Conservation (phyloP, 2,888 invertebrate genomes). For the Trichopria drosophilae region DNA sequence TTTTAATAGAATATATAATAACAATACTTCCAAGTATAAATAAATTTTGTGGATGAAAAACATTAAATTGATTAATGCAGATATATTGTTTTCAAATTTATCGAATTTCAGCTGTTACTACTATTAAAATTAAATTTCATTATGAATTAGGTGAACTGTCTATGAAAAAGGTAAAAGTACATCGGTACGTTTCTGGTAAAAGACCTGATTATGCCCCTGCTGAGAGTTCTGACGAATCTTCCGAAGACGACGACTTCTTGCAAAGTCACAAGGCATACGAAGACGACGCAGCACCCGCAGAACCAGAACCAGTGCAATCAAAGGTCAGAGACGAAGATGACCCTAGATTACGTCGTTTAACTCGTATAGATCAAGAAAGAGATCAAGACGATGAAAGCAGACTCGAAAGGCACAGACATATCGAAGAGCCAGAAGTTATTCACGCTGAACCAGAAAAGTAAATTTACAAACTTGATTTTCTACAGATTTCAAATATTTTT, state of each 20-base stretch:
- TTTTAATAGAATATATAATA: too few relatives aligned
- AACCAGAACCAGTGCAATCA: conserved; percentile 58
- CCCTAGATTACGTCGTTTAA: conserved; percentile 77
- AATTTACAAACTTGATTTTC: too few relatives aligned
- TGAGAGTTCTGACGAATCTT: conserved; percentile 83
- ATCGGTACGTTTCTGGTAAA: conserved; percentile 97
- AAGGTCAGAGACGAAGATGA: conserved; percentile 68
- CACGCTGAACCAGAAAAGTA: conserved; percentile 66
- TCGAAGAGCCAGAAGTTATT: conserved; percentile 71
- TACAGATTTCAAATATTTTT: too few relatives aligned
- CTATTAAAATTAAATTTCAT: too few relatives aligned
- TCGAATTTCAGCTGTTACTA: too few relatives aligned
- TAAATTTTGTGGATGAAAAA: too few relatives aligned
- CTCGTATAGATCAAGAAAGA: conserved; percentile 54
- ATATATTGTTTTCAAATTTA: too few relatives aligned
- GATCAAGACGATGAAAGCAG: conserved; percentile 58
- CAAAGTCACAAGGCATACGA: conserved; percentile 61
- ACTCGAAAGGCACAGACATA: conserved; percentile 66
- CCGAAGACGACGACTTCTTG: conserved; percentile 85
- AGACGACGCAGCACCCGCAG: conserved; percentile 55
- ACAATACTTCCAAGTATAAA: too few relatives aligned
- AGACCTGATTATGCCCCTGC: conserved; percentile 93
- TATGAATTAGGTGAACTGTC: conserved; percentile 96
- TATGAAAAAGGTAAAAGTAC: conserved; percentile 99
- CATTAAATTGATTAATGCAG: too few relatives aligned